Conservation (phyloP, 2,113 vertebrate species). For the Rutilus rutilus region DNA sequence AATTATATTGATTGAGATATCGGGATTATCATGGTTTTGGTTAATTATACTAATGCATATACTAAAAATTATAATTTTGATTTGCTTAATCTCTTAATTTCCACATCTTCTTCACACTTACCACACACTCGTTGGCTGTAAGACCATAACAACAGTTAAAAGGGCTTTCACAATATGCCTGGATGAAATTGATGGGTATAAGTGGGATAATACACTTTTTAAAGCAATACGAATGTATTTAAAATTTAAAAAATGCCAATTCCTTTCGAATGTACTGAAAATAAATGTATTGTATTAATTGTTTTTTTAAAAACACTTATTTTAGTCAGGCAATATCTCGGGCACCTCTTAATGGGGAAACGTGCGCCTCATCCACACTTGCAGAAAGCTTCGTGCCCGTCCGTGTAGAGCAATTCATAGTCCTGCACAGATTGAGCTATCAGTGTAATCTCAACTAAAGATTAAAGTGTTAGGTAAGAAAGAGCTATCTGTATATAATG, state of each 20-base stretch:
- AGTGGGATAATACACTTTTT: no score
- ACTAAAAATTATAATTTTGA: not conserved
- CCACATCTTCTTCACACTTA: not conserved
- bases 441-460: not conserved
- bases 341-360: not conserved
- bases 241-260: no score
- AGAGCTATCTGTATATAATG: not conserved
- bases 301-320: not conserved
- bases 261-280: no score
- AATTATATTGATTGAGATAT: not conserved
- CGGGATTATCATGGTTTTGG: not conserved
- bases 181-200: not conserved
- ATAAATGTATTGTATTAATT: not conserved
- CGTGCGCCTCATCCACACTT: conserved; percentile 16
- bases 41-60: not conserved
- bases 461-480: conserved; percentile 20
- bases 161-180: not conserved
- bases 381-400: not conserved
- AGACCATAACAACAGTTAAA: conserved; percentile 26
- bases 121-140: not conserved
- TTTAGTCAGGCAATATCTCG: conserved; percentile 26
- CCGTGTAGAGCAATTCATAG: not conserved
- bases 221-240: not conserved
- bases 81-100: not conserved
- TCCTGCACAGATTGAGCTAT: not conserved